Conservation (phyloP, 2,113 vertebrate genomes). For the Nymphicus hollandicus region DNA sequence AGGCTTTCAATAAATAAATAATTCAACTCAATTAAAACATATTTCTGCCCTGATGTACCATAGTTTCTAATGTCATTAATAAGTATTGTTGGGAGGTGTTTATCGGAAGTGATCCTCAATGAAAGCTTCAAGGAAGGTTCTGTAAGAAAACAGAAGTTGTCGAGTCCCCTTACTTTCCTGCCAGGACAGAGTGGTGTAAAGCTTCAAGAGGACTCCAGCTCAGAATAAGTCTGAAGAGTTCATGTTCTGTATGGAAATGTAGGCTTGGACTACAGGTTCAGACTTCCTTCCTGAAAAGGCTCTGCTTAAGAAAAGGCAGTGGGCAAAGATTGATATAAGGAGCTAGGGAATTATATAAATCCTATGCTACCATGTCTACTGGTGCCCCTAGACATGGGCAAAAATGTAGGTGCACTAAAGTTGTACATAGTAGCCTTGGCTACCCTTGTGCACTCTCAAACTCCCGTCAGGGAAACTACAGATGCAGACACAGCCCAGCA, state of each 20-base stretch:
- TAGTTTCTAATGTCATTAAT: conserved; percentile 37
- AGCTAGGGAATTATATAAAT: neutral
- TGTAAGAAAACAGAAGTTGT: neutral
- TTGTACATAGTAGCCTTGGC: neutral
- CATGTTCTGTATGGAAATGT: neutral
- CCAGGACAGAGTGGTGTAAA: neutral
- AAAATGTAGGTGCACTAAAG: neutral
- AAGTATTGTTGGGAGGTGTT: neutral
- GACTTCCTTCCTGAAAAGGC: neutral
- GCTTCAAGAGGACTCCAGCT: neutral
- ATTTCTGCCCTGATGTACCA: neutral
- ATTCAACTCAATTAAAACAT: conserved; percentile 42
- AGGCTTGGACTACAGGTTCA: neutral
- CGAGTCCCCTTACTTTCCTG: neutral
- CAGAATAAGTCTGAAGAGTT: neutral
- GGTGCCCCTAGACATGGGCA: neutral
- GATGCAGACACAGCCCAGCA: neutral
- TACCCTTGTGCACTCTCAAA: neutral
- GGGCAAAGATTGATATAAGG: neutral
- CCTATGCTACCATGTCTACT: neutral
- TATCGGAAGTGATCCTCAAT: neutral
- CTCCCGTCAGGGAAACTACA: neutral
- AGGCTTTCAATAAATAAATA: conserved; percentile 47
- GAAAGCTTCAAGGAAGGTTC: neutral
- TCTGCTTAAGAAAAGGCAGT: neutral